phyloP scores from a whole-genome alignment of 2,113 vertebrate genomes.

The Clarias batrachus region DNA sequence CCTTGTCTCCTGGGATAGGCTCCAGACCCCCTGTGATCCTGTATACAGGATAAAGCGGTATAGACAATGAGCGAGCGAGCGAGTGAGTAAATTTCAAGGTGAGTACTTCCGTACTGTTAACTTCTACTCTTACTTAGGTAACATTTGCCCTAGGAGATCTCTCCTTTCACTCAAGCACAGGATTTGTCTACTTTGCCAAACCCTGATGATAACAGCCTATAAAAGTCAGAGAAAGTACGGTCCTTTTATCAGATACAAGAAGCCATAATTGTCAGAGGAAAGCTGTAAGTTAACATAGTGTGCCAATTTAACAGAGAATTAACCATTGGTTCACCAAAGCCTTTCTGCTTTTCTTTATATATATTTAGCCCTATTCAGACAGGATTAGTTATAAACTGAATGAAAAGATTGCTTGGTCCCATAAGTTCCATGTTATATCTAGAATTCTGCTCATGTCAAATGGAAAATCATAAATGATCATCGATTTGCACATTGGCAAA shows the following conservation, averaged over 20 bases:
- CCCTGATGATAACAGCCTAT: not conserved
- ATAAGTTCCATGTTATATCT: no score
- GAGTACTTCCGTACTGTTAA: no score
- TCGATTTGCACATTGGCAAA: not conserved
- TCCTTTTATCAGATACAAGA: not conserved
- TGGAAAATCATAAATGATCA: not conserved
- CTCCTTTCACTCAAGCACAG: no score
- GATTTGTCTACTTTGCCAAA: no score
- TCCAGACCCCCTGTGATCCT: no score
- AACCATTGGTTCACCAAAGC: not conserved
- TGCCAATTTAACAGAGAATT: not conserved
- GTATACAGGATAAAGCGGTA: no score
- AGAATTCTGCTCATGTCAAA: not conserved
- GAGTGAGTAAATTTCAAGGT: no score
- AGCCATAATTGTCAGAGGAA: not conserved
- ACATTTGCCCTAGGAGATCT: no score
- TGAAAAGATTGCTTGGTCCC: not conserved
- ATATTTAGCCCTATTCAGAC: not conserved
- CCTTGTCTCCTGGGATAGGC: no score
- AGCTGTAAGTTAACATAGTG: not conserved
- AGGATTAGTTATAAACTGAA: not conserved
- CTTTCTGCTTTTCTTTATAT: no score
- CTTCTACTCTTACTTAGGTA: no score
- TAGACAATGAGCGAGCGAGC: no score
- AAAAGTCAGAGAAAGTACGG: not conserved